phyloP scores from a whole-genome alignment of 2,797 vertebrate species.

The Hafferia zeledoni region DNA sequence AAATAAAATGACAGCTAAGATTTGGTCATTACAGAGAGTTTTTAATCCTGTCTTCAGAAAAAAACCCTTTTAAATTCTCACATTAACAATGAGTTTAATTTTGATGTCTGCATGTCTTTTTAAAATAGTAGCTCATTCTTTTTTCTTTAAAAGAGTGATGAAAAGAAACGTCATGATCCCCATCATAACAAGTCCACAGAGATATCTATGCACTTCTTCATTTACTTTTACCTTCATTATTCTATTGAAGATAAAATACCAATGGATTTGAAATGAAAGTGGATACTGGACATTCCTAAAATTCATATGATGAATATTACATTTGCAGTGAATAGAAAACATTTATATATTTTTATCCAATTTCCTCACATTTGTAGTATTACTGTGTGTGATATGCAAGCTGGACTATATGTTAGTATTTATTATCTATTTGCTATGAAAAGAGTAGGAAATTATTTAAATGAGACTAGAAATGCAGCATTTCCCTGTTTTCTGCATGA shows the following conservation, averaged over 20 bases:
- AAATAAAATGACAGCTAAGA: conserved; percentile 12
- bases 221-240: not conserved
- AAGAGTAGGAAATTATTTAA: not conserved
- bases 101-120: conserved; percentile 1
- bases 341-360: not conserved
- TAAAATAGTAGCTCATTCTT: not conserved
- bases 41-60: conserved; percentile 1
- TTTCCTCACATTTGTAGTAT: not conserved
- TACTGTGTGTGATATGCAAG: not conserved
- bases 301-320: not conserved
- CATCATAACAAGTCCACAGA: not conserved
- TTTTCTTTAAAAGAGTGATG: not conserved
- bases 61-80: not conserved
- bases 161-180: not conserved
- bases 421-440: not conserved
- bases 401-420: not conserved
- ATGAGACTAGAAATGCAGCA: not conserved
- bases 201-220: not conserved
- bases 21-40: not conserved
- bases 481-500: not conserved
- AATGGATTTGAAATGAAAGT: not conserved
- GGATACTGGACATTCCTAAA: not conserved
- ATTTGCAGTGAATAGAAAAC: not conserved
- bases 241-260: not conserved
- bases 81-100: not conserved